phyloP scores from a whole-genome alignment of 1,140 invertebrate genomes.

The Agrypnia vestita region DNA sequence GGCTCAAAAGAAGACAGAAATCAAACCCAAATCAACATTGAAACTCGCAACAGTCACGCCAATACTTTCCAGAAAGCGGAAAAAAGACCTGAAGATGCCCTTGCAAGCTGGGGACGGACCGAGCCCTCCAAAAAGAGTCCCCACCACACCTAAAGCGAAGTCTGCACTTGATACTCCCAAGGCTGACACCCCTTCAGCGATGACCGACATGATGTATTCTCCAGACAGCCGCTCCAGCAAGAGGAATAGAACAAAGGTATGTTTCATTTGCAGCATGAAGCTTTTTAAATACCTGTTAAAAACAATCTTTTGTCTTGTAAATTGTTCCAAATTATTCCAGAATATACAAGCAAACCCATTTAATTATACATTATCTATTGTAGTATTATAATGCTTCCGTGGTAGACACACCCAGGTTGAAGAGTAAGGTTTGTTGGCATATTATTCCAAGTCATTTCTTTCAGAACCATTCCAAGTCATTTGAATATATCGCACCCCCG shows the following conservation, averaged over 20 bases:
- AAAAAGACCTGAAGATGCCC: slow-evolving; percentile 65
- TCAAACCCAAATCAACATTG: slow-evolving; percentile 69
- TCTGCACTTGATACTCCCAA: slow-evolving; percentile 57
- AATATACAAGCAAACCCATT: no score
- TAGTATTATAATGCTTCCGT: no score
- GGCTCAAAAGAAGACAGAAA: slow-evolving; percentile 54
- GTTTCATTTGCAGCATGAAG: neutral
- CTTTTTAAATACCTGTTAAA: neutral
- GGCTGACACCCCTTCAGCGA: slow-evolving; percentile 11
- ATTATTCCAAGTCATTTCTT: no score
- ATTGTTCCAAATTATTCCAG: no score
- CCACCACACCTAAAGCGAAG: slow-evolving; percentile 61
- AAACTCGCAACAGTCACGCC: slow-evolving; percentile 73
- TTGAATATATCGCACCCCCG: no score
- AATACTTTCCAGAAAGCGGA: slow-evolving; percentile 69
- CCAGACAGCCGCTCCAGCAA: slow-evolving; percentile 68
- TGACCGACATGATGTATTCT: slow-evolving; percentile 53
- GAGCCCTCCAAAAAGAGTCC: slow-evolving; percentile 65
- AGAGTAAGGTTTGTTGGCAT: no score
- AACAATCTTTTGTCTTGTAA: neutral
- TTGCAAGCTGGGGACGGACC: slow-evolving; percentile 65
- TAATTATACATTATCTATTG: no score
- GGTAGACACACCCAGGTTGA: no score
- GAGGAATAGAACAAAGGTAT: slow-evolving; percentile 70
- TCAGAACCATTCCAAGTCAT: no score